Base-by-base conservation (phyloP, 2,797 vertebrate genomes). In the Telmatherina bonti region DNA sequence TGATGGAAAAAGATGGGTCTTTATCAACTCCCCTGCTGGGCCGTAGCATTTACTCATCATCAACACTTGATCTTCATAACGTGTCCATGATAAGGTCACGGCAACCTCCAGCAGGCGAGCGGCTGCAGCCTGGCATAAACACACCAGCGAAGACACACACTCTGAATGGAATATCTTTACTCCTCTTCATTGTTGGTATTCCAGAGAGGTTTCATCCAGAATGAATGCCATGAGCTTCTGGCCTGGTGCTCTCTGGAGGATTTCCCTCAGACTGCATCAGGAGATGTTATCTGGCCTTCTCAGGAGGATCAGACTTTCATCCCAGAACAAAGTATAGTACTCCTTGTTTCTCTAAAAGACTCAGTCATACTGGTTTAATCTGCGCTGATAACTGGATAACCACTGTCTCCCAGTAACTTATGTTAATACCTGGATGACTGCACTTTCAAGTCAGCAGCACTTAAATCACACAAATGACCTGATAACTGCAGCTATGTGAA, bases 11-110 rank as follows among this genome's bases (percentile, higher is more conserved):
- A 68, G 76, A 68, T 80, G 82, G 82, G 86, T 88, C 88, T 87
- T 88, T 86, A 83, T 82, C 68, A 86, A 86, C 61, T 88, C 89
- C 85, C 85, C 70, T 38, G 83, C 84, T 78, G 68, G 65, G 70
- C 73, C 8, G 73, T 90, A 87, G 78, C 90, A 90, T 92, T 92
- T 90, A 77, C 91, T 83, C 86, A 85, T 87, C 58, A 55, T 65
- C 62, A 54, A 82, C 81, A 75, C 81, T 87, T 85, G 81, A 86
- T 88, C 86, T 86, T 88, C 86, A 86, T 89, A 79, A 90, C 78
- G 79, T 87, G 77, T 83, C 72, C 45, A 47, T 77, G 77, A 91
- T 88, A 85, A 85, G 85, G 91, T 89, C 82, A 86, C 65, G 0
- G 65, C 49, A 49, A 62, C 65, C 67, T 70, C 61, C 24, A 70